Evolutionary conservation across 2,888 invertebrate species (phyloP), one percentile per base, ranked within the genome.

Genomic region (Rosalia funebris): DNA sequence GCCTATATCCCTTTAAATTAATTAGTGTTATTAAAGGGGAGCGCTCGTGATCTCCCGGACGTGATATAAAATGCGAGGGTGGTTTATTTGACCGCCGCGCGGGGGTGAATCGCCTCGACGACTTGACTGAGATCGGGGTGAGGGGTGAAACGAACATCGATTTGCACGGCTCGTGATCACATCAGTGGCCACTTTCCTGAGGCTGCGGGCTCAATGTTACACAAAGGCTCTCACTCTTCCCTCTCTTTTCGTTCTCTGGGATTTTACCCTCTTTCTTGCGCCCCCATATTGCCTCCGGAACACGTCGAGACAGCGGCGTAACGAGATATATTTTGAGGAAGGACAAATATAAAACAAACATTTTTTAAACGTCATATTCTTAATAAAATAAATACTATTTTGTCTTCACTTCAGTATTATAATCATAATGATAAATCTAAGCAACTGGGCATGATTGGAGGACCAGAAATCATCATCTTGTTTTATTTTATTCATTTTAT

Each of bases 161-260:
- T 80, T 80, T 79, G 78, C 78, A 79, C 79, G 78, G 76, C 72
- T 78, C 76, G 78, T 79, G 80, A 80, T 79, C 79, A 77, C 77
- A 77, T 78, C 78, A 79, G 77, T 77, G 76, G 77, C 78, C 78
- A 78, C 78, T 79, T 77, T 77, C 75, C 78, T 68, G 69, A 68
- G 70, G 77, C 76, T 77, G 73, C 69, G 75, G 75, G 72, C 69
- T 72, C 71, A 68, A 71, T 69, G 71, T 75, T 75, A 76, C 76
- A 77, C 77, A 77, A 78, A 78, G 72, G 71, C 66, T 63, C 65
- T 63, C 63, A 62, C 66, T 59, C 68, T 46, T 47, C 57, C 54
- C 56, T 54, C 60, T 53, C 60, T 41, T 50, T 52, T 46, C 52
- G 46, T 48, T 50, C 39, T 36, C 36, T 25, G 52, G 25, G 32